phyloP scores from a whole-genome alignment of 2,113 vertebrate genomes.

The Megaleporinus macrocephalus region DNA sequence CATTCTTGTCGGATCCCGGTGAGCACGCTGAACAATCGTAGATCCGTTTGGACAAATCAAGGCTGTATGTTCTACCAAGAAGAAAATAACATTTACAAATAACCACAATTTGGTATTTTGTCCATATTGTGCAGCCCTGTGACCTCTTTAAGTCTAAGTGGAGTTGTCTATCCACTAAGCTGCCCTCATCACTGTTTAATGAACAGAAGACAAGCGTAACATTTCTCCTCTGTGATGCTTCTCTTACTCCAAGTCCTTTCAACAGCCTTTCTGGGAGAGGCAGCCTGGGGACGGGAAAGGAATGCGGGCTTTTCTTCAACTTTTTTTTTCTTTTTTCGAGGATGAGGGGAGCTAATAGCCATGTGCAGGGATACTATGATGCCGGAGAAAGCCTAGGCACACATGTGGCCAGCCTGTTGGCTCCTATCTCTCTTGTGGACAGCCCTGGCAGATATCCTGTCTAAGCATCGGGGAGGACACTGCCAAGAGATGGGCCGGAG shows the following conservation, averaged over 20 bases:
- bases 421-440: conserved; percentile 30
- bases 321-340: background rate
- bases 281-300: conserved; percentile 19
- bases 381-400: conserved; percentile 8
- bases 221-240: background rate
- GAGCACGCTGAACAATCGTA: no score
- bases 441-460: conserved; percentile 29
- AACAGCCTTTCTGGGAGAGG: conserved; percentile 17
- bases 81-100: no score
- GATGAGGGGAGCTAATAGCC: background rate
- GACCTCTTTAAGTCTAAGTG: background rate
- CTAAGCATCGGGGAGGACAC: conserved; percentile 36
- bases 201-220: background rate
- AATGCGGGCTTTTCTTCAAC: background rate
- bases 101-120: background rate
- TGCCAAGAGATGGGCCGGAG: conserved; percentile 23
- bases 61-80: no score
- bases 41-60: no score
- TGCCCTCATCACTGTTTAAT: background rate
- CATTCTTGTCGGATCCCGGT: no score
- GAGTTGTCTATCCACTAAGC: background rate
- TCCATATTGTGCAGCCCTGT: background rate
- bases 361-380: conserved; percentile 11
- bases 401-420: conserved; percentile 38
- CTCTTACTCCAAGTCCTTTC: background rate